Conservation (phyloP, 1,140 invertebrate genomes). For the Drosophila bocki region DNA sequence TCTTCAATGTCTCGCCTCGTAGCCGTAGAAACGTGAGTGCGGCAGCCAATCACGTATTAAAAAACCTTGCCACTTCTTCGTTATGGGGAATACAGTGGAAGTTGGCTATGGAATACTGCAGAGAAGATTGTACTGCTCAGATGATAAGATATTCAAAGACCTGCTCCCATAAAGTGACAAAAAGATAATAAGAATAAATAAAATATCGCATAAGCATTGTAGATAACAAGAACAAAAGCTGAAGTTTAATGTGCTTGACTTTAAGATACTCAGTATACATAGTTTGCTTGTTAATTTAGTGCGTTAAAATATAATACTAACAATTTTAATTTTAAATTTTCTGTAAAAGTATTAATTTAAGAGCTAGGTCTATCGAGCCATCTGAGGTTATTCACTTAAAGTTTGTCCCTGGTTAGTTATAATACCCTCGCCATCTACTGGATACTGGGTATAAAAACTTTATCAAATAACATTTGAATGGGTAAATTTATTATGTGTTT, state of each 20-base stretch:
- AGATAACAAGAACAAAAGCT: neutral
- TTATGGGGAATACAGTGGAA: slow-evolving; percentile 25
- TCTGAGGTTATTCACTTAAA: neutral
- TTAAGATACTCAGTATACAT: neutral
- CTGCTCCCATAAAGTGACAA: slow-evolving; percentile 15
- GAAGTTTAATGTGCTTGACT: neutral
- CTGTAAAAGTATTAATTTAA: neutral
- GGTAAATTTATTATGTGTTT: slow-evolving; percentile 10
- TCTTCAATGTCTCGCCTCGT: slow-evolving; percentile 47
- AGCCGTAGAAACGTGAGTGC: slow-evolving; percentile 42
- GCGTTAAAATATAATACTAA: neutral
- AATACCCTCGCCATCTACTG: neutral
- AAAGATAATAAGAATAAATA: slow-evolving; percentile 7
- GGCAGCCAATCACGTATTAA: slow-evolving; percentile 25
- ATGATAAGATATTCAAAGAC: neutral
- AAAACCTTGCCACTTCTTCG: slow-evolving; percentile 35
- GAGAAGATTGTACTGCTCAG: neutral
- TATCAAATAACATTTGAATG: slow-evolving; percentile 13
- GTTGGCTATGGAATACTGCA: neutral
- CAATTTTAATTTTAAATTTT: neutral
- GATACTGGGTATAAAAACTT: neutral
- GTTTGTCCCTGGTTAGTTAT: no score
- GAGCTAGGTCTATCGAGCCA: neutral
- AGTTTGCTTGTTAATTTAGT: neutral
- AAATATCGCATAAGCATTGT: neutral